Conservation (phyloP, 2,797 vertebrate species). For the Hoplostethus atlanticus region DNA sequence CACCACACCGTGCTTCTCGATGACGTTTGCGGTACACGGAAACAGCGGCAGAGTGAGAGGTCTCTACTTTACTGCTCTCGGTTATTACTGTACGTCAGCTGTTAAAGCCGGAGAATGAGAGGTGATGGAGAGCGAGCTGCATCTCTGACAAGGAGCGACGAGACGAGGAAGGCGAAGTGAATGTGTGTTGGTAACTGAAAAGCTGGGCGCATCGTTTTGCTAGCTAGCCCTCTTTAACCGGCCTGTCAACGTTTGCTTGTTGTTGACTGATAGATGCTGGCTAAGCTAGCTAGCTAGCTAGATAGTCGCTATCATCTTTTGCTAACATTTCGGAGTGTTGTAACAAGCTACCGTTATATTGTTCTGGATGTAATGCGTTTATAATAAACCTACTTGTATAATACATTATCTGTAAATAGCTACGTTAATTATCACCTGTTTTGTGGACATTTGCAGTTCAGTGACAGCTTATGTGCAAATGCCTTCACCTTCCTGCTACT, state of each 20-base stretch:
- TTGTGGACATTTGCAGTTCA: neutral
- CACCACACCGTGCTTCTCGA: fast-evolving
- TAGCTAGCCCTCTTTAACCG: neutral
- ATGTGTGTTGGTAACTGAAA: slow-evolving; percentile 44
- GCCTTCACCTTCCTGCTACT: neutral
- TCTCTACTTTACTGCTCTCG: neutral
- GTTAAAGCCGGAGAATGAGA: slow-evolving; percentile 8
- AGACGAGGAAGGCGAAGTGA: slow-evolving; percentile 20
- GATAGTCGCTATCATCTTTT: neutral
- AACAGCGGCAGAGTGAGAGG: slow-evolving; percentile 26
- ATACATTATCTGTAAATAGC: neutral
- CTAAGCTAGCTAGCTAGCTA: neutral
- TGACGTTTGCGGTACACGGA: neutral
- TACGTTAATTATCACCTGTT: fast-evolving
- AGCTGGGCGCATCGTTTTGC: fast-evolving
- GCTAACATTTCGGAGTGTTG: slow-evolving; percentile 36
- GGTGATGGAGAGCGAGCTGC: slow-evolving; percentile 53
- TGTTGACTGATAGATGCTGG: neutral
- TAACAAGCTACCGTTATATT: slow-evolving; percentile 17
- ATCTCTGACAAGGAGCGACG: slow-evolving; percentile 27
- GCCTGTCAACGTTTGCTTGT: neutral
- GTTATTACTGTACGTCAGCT: neutral
- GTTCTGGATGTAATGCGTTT: neutral
- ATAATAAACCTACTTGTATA: neutral
- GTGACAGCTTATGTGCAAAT: neutral